Evolutionary conservation across 2,113 vertebrate species (phyloP), one percentile per base, ranked within the genome.

Genomic region (Campylomormyrus numenius): DNA sequence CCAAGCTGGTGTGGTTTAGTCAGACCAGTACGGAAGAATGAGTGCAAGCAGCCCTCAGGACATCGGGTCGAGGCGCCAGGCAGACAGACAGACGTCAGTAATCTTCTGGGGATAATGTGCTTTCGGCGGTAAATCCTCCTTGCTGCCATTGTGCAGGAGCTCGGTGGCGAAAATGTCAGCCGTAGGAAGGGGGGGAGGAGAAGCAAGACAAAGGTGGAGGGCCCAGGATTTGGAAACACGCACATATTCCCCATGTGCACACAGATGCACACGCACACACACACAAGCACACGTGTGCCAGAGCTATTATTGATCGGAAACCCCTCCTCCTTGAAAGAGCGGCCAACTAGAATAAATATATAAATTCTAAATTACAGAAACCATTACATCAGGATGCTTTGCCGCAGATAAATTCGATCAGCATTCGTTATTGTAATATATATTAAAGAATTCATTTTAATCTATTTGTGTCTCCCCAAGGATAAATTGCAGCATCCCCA

Each of bases 61-160:
- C 66, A 49, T 39, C 3, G n/a, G 24, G 74, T 84, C 42, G 31
- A 39, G 8, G 70, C 17, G 58, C 50, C 90, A 91, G 58, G 90
- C 91, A 91, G 58, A 91, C 91, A 92, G 92, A 92, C 90, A 93
- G 93, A 91, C 88, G 92, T 91, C 92, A 91, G 83, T 95, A 95
- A 95, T 95, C 94, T 94, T 91, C 88, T 89, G 91, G 90, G 89
- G 90, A 93, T 95, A 95, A 95, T 94, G 93, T 94, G 93, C 93
- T 62, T 92, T 95, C 92, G 93, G 93, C 92, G 92, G 89, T 93
- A 95, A 95, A 95, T 94, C 95, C 95, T 94, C 90, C 94, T 94
- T 94, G 95, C 92, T 90, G 92, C 95, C 92, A 92, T 95, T 95
- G 94, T 94, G 93, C 92, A 92, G 91, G 91, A 93, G 24, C n/a